Evolutionary conservation across 92 coral and sea anemone genomes (phyloP).

Genomic region (Epizoanthus rinbou): DNA sequence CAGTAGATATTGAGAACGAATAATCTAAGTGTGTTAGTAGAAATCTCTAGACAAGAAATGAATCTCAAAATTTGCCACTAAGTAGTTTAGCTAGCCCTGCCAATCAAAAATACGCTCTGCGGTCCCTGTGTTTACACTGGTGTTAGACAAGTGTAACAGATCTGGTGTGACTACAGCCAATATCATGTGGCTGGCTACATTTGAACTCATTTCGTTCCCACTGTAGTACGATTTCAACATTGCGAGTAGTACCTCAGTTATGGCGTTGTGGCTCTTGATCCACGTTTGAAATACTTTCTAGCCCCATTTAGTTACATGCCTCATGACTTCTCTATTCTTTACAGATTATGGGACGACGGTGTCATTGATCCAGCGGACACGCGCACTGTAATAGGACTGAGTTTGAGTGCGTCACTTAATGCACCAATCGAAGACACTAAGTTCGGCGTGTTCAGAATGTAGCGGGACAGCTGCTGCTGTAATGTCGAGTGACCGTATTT

Average conservation of each 20-base stretch:
- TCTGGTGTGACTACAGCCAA: no score
- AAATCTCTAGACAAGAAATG: no score
- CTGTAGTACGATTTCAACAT: not conserved
- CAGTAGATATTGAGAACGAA: no score
- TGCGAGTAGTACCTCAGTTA: not conserved
- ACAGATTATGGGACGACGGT: slow-evolving; percentile 98
- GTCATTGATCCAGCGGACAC: slow-evolving; percentile 98
- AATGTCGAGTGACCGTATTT: not conserved
- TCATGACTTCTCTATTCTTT: slow-evolving; percentile 3
- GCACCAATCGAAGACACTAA: slow-evolving; percentile 78
- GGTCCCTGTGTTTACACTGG: no score
- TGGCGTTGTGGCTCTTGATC: not conserved
- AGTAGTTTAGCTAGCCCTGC: no score
- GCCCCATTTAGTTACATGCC: not conserved
- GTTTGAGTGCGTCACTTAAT: slow-evolving; percentile 89
- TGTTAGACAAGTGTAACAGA: no score
- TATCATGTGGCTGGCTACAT: no score
- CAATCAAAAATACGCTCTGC: no score
- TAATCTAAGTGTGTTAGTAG: no score
- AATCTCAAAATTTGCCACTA: no score
- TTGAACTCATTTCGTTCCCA: not conserved
- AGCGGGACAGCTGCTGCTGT: not conserved
- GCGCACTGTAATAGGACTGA: slow-evolving; percentile 86
- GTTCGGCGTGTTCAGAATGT: slow-evolving; percentile 97
- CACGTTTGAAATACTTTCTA: not conserved